These are phyloP conservation scores for Orthonychiurus folsomi DNA, from an alignment of 2,888 invertebrate species.

Conservation along the genomic window DNA sequence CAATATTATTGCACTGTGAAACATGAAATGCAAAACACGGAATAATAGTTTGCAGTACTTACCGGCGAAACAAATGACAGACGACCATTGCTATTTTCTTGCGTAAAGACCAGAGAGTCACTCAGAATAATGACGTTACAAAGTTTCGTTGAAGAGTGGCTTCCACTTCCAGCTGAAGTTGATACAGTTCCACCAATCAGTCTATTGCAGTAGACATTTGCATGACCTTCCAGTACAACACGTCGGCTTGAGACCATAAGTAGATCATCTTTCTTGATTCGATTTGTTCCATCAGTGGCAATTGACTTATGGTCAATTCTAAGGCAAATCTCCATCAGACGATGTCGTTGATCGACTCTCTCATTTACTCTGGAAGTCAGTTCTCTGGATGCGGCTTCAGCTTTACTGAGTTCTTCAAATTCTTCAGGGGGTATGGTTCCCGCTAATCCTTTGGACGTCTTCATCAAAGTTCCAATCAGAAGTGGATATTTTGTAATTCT, in stretches of 20 bases:
- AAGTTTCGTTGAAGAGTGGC: constrained; percentile 12
- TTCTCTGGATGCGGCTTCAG: constrained; percentile 50
- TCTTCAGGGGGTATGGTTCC: constrained; percentile 77
- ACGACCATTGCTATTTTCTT: constrained; percentile 35
- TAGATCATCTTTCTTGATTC: constrained; percentile 33
- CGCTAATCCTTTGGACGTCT: too few relatives aligned
- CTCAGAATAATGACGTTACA: constrained; percentile 38
- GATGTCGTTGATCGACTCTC: constrained; percentile 83
- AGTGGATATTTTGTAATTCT: constrained; percentile 90
- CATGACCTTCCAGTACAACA: constrained; percentile 36
- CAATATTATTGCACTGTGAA: neutral
- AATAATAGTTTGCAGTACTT: constrained; percentile 11
- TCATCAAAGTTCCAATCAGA: constrained; percentile 80
- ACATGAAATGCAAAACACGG: neutral
- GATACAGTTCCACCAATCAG: constrained; percentile 20
- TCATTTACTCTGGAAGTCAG: constrained; percentile 84
- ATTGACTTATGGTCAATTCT: constrained; percentile 87
- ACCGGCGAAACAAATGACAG: constrained; percentile 38
- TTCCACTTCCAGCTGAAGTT: constrained; percentile 11
- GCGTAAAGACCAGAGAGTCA: constrained; percentile 36
- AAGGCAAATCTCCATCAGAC: constrained; percentile 84
- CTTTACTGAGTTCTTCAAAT: constrained; percentile 66
- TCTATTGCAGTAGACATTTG: constrained; percentile 29
- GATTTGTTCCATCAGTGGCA: constrained; percentile 60
- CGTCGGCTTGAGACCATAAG: constrained; percentile 32